Evolutionary conservation across 1,140 invertebrate species (phyloP).

Genomic region (Planococcus citri): DNA sequence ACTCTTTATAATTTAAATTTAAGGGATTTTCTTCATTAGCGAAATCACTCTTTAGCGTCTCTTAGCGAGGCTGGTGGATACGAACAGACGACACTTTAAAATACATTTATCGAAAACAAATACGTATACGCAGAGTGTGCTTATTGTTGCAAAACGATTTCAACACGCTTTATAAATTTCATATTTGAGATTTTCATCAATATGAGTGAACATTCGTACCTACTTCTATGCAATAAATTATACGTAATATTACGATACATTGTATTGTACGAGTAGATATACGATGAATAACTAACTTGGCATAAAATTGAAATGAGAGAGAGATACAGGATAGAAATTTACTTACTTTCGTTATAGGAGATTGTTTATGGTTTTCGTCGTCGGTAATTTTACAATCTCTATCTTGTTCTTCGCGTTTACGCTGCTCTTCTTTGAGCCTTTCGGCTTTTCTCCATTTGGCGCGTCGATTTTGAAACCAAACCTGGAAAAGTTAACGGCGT

Average conservation of each 20-base stretch:
- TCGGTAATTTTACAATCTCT: constrained; percentile 26
- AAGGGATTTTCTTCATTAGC: constrained; percentile 14
- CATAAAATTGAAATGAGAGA: too few species aligned
- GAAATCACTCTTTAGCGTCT: background rate
- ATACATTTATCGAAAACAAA: background rate
- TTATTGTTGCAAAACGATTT: background rate
- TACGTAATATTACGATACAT: too few species aligned
- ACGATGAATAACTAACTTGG: too few species aligned
- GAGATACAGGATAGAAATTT: background rate
- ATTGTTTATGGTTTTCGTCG: background rate
- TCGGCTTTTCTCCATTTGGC: constrained; percentile 90
- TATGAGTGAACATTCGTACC: background rate
- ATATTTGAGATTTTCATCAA: background rate
- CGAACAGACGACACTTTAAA: background rate
- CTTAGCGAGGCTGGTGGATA: background rate
- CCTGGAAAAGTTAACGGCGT: constrained; percentile 43
- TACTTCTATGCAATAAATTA: too few species aligned
- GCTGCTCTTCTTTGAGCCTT: constrained; percentile 75
- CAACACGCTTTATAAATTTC: background rate
- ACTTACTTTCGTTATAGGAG: constrained; percentile 20
- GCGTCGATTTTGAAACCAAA: constrained; percentile 88
- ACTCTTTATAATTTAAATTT: constrained; percentile 17
- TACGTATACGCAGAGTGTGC: background rate
- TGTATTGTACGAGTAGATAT: too few species aligned
- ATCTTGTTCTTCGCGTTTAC: constrained; percentile 61